These are phyloP conservation scores for Ascidia mentula DNA, from an alignment of 23 tunicate genomes.

Conservation along the genomic window DNA sequence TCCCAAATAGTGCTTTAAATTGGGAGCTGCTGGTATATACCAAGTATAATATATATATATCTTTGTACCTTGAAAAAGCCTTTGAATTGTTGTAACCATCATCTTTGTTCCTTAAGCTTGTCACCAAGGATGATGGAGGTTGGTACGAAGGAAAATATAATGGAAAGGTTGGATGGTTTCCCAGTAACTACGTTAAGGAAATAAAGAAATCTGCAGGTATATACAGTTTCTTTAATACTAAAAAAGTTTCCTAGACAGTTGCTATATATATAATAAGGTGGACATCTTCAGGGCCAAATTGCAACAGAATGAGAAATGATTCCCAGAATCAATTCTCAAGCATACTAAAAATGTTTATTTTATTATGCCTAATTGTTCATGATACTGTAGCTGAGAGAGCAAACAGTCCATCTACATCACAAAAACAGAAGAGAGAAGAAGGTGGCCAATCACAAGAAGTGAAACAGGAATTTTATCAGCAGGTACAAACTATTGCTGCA, in stretches of 20 bases:
- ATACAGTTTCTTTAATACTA: background rate
- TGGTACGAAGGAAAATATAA: slow-evolving; percentile 94
- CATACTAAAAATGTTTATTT: too few relatives aligned
- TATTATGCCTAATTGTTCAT: background rate
- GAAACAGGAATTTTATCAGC: slow-evolving; percentile 69
- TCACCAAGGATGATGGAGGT: slow-evolving; percentile 88
- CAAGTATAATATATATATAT: too few relatives aligned
- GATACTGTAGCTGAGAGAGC: slow-evolving; percentile 20
- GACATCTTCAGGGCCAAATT: too few relatives aligned
- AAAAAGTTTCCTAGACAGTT: background rate
- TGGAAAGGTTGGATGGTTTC: slow-evolving; percentile 93
- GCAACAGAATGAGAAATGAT: background rate
- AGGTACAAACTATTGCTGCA: slow-evolving; percentile 47
- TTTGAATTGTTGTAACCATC: background rate
- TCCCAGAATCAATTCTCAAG: too few relatives aligned
- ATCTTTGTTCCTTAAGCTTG: slow-evolving; percentile 24
- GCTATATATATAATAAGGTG: background rate
- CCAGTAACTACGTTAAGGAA: slow-evolving; percentile 86
- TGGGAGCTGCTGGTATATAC: too few relatives aligned
- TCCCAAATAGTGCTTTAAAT: too few relatives aligned
- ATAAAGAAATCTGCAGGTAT: slow-evolving; percentile 32
- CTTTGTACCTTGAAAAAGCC: too few relatives aligned
- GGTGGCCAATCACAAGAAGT: slow-evolving; percentile 56
- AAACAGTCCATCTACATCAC: slow-evolving; percentile 36
- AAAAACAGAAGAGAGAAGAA: slow-evolving; percentile 47